A percentile compares a stretch with the other conserved stretches of the same genome.
These are phyloP conservation scores for Meles meles DNA, from an alignment of 2,113 vertebrate genomes.

Conservation along the genomic window DNA sequence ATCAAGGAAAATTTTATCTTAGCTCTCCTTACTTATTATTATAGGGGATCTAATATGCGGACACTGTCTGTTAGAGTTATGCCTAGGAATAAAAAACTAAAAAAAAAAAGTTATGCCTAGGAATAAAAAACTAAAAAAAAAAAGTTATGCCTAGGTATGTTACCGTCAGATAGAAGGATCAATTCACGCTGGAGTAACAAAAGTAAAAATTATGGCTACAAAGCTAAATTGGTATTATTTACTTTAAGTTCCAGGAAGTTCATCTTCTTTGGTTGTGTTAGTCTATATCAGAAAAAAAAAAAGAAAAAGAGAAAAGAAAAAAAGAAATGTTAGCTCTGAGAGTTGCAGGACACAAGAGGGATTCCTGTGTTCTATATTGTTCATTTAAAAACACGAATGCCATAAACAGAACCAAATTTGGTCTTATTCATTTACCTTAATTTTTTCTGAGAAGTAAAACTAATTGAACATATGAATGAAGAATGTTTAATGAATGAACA, in stretches of 20 bases:
- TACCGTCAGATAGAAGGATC: background rate
- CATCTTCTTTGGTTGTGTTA: background rate
- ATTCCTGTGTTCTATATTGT: background rate
- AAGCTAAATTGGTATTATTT: background rate
- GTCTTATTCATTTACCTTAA: background rate
- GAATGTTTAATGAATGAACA: background rate
- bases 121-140: too few species aligned
- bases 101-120: too few species aligned
- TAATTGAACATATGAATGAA: background rate
- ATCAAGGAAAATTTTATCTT: background rate
- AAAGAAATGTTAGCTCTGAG: background rate
- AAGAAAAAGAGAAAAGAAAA: background rate
- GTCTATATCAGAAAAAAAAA: background rate
- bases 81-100: too few species aligned
- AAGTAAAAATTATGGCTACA: background rate
- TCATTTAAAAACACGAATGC: background rate
- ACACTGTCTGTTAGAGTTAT: background rate
- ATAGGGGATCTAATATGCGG: background rate
- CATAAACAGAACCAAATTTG: background rate
- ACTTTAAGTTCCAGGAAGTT: background rate
- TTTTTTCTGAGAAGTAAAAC: background rate
- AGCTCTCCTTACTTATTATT: background rate
- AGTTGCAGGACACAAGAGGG: background rate
- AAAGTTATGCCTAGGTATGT: background rate
- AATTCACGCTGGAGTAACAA: background rate